These are phyloP conservation scores for Varroa destructor DNA, from an alignment of 1,140 invertebrate genomes.

Conservation along the genomic window DNA sequence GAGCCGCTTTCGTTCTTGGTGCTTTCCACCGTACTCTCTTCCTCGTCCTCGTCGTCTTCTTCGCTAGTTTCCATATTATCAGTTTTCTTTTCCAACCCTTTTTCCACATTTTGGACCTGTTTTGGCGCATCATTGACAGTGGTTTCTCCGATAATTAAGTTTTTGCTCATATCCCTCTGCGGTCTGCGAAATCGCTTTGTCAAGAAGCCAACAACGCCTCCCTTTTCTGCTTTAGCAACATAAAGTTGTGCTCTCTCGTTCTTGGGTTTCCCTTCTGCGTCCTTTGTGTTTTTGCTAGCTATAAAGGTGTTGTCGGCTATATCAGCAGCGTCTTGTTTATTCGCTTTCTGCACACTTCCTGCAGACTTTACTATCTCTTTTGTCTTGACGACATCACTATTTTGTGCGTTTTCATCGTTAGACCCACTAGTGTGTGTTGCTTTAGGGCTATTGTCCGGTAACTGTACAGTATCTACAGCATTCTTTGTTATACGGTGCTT, in stretches of 20 bases:
- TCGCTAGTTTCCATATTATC: not conserved
- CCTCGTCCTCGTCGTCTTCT: constrained; percentile 24
- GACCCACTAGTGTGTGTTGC: too few relatives aligned
- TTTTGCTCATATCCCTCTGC: not conserved
- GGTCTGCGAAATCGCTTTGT: not conserved
- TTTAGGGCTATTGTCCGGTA: too few relatives aligned
- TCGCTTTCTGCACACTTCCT: not conserved
- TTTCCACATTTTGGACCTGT: not conserved
- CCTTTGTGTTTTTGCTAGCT: not conserved
- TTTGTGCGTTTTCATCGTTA: not conserved
- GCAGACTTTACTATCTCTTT: not conserved
- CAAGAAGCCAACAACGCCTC: not conserved
- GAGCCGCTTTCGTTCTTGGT: not conserved
- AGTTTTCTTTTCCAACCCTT: not conserved
- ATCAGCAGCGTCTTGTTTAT: not conserved
- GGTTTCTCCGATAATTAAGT: not conserved
- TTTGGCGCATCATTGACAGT: not conserved
- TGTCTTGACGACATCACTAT: not conserved
- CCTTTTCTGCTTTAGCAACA: not conserved
- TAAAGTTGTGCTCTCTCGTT: not conserved
- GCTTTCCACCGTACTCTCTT: constrained; percentile 15
- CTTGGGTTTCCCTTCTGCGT: not conserved
- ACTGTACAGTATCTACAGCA: too few relatives aligned
- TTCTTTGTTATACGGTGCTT: not conserved
- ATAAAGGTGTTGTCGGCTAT: not conserved